Conservation (phyloP, 2,888 invertebrate genomes). For the Monopis laevigella region DNA sequence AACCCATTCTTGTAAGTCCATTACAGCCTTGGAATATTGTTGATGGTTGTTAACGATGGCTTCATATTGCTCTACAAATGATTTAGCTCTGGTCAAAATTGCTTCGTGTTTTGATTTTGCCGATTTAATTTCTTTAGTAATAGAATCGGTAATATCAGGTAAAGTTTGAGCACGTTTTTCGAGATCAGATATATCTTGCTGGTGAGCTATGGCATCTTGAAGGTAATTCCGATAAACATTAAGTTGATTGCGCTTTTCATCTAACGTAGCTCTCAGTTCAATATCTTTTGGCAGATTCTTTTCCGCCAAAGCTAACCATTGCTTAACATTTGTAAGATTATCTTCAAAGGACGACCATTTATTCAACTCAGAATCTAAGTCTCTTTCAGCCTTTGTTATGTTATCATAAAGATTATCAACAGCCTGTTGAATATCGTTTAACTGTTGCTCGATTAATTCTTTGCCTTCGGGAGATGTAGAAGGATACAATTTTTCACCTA, state of each 20-base stretch:
- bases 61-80: conserved; percentile 86
- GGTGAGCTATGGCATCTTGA: conserved; percentile 85
- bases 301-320: conserved; percentile 82
- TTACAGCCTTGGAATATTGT: conserved; percentile 85
- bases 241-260: conserved; percentile 90
- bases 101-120: conserved; percentile 78
- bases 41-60: conserved; percentile 89
- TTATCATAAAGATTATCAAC: conserved; percentile 84
- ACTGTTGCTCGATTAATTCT: conserved; percentile 82
- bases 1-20: conserved; percentile 88
- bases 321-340: conserved; percentile 77
- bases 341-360: conserved; percentile 94
- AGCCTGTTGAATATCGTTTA: conserved; percentile 85
- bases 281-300: conserved; percentile 80
- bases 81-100: conserved; percentile 75
- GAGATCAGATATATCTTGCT: conserved; percentile 85
- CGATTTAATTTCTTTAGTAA: conserved; percentile 74
- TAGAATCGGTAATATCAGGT: conserved; percentile 79
- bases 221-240: conserved; percentile 83
- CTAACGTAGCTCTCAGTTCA: conserved; percentile 84
- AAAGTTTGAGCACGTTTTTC: conserved; percentile 82
- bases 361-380: conserved; percentile 83
- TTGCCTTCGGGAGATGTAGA: conserved; percentile 88
- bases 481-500: conserved; percentile 88
- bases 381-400: conserved; percentile 79